A percentile compares a stretch with the other conserved stretches of the same genome.
Conservation (phyloP, 2,888 invertebrate species). For the Pecten maximus region DNA sequence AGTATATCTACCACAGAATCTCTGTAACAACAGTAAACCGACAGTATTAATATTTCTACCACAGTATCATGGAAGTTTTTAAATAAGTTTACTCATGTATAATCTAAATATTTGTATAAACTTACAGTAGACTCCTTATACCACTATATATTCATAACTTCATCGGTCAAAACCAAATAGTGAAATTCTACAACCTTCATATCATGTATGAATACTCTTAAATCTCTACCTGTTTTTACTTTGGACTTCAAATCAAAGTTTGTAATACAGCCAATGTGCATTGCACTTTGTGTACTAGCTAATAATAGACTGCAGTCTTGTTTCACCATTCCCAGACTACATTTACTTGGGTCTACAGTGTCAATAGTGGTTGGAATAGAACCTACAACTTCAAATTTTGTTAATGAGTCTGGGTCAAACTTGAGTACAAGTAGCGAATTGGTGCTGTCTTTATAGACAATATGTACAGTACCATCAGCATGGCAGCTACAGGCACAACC, state of each 20-base stretch:
- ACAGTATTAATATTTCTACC: no score
- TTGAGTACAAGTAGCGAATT: background rate
- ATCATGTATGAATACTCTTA: background rate
- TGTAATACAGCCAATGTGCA: background rate
- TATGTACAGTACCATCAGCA: background rate
- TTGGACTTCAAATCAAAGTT: slow-evolving; percentile 3
- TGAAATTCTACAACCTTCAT: background rate
- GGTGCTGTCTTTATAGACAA: background rate
- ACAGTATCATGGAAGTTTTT: no score
- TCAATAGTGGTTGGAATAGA: background rate
- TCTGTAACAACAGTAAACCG: no score
- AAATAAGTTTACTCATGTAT: no score
- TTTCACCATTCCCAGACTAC: background rate
- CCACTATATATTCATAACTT: background rate
- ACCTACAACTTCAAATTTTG: background rate
- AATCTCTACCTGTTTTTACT: background rate
- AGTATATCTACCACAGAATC: no score
- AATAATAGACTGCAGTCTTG: background rate
- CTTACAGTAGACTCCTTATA: no score
- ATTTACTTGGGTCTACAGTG: background rate
- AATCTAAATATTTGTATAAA: no score
- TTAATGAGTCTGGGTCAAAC: background rate
- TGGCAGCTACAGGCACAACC: background rate
- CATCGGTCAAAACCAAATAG: background rate
- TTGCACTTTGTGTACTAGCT: background rate